Conservation (phyloP, 2,797 vertebrate genomes). For the Paguma larvata region DNA sequence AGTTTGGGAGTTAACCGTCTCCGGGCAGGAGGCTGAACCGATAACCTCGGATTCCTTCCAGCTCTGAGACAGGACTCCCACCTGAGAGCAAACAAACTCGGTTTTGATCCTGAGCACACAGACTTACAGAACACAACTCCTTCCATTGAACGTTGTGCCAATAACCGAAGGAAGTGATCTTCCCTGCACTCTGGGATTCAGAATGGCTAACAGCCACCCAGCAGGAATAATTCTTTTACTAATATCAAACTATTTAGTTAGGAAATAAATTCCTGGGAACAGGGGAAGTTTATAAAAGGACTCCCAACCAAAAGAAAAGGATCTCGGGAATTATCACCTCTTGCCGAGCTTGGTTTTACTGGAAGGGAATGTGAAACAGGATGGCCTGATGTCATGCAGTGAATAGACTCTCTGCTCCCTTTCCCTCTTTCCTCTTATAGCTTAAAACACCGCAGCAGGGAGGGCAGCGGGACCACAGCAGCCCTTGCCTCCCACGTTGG, state of each 20-base stretch:
- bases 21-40: neutral
- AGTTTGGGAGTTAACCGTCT: neutral
- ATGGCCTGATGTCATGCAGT: neutral
- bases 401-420: neutral
- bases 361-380: neutral
- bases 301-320: neutral
- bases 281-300: neutral
- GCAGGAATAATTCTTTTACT: slow-evolving; percentile 17
- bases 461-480: accelerated
- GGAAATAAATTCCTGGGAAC: neutral
- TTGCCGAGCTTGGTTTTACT: neutral
- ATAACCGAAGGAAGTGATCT: neutral
- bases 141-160: neutral
- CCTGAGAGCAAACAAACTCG: slow-evolving; percentile 10
- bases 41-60: slow-evolving; percentile 38
- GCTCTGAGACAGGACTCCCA: neutral
- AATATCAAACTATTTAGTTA: slow-evolving; percentile 6
- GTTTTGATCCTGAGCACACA: neutral
- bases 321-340: neutral
- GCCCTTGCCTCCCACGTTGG: neutral
- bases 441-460: neutral
- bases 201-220: neutral
- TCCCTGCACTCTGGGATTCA: neutral
- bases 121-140: neutral
- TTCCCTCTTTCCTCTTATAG: neutral